These are phyloP conservation scores for Tachycineta bicolor DNA, from an alignment of 2,113 vertebrate genomes.

Conservation along the genomic window DNA sequence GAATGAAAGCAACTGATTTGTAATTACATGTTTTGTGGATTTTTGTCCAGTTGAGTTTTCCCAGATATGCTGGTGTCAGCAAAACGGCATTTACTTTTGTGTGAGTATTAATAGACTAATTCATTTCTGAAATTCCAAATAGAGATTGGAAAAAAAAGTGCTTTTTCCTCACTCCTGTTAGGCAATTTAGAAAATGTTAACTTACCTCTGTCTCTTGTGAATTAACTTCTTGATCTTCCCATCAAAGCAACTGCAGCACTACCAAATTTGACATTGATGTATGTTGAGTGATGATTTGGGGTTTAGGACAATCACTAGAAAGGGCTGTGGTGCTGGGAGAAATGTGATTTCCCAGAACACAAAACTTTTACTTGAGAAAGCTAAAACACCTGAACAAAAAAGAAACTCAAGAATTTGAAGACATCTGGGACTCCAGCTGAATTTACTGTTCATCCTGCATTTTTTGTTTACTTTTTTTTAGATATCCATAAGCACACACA, in stretches of 20 bases:
- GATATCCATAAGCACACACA: rapidly evolving
- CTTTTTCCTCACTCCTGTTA: neutral
- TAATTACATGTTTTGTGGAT: neutral
- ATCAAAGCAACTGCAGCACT: neutral
- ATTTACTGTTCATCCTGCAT: neutral
- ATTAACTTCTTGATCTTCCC: neutral
- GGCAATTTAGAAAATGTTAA: neutral
- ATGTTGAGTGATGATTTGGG: neutral
- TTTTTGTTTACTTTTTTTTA: neutral
- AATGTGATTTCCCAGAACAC: neutral
- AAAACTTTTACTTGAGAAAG: neutral
- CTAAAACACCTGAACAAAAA: neutral
- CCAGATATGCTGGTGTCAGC: neutral
- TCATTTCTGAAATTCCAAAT: neutral
- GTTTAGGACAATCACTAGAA: neutral
- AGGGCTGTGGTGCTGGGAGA: neutral
- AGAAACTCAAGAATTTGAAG: neutral
- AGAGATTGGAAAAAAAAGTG: neutral
- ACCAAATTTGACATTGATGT: neutral
- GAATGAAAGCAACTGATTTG: neutral
- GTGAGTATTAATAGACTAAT: neutral
- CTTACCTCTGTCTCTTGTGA: neutral
- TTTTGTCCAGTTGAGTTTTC: neutral
- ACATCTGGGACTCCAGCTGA: neutral
- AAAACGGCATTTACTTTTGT: neutral